Base-by-base conservation (phyloP, 2,113 vertebrate genomes). In the Vulpes lagopus region DNA sequence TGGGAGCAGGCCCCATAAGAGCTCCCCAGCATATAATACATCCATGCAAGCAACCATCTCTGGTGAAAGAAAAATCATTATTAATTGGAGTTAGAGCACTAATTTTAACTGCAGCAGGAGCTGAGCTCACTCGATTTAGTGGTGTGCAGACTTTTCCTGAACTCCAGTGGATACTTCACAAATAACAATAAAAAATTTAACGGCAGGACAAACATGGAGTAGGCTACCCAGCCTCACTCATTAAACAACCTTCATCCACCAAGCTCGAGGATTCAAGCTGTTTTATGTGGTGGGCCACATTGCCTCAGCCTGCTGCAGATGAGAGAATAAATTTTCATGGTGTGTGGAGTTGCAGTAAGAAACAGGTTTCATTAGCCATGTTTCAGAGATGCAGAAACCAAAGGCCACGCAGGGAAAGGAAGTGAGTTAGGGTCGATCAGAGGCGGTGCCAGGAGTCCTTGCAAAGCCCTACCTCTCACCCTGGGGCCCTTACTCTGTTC, bases 101-200 rank as follows among this genome's bases (percentile, higher is more conserved):
- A 3, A 15, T 65, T 79, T 91, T 78, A 73, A 95, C 53, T 22
- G n/a, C 43, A 59, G 69, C 85, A 62, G 89, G 78, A 94, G 83
- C 85, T 14, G 35, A 83, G 91, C 82, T 43, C 25, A 71, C 86
- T 59, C 16, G 8, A 96, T 95, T 96, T 94, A 89, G 92, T 53
- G 79, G 35, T 78, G 8, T 71, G 23, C 64, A 27, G 90, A 20
- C 74, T 89, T 92, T 78, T 90, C 67, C 90, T 87, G 64, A 94
- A 92, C 86, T 88, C 90, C 93, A 91, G 64, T 10, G 35, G 92
- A 82, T 79, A 92, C 86, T 95, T 95, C 87, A 95, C 94, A 97
- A 95, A 97, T 73, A 65, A 96, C 83, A 89, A 32, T 60, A 90
- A 91, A 92, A 87, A 96, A 90, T 30, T 59, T 92, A 79, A 87